phyloP scores from a whole-genome alignment of 1,140 invertebrate species.

The Drosophila neocordata region DNA sequence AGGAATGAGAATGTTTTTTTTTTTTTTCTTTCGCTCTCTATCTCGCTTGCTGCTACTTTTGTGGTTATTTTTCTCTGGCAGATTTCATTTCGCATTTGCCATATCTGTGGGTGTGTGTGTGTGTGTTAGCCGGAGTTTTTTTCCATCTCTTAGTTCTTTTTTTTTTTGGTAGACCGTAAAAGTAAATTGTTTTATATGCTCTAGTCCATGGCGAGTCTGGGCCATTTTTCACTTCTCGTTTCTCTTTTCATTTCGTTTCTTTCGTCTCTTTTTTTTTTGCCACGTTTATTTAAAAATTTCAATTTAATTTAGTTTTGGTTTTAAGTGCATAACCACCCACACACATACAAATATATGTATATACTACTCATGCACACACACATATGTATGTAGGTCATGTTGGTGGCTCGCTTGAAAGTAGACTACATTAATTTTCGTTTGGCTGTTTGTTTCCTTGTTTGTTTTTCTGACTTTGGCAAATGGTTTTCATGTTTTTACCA shows the following conservation, averaged over 20 bases:
- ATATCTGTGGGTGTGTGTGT: constrained; percentile 9
- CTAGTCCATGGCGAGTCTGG: constrained; percentile 35
- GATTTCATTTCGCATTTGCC: constrained; percentile 73
- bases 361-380: too few relatives aligned
- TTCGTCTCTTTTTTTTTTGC: constrained; percentile 29
- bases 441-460: constrained; percentile 25
- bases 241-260: constrained; percentile 5
- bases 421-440: constrained; percentile 79
- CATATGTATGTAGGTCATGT: constrained; percentile 63
- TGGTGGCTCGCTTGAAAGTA: constrained; percentile 61
- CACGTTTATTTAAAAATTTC: constrained; percentile 76
- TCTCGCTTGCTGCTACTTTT: constrained; percentile 28
- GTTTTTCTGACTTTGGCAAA: constrained; percentile 67
- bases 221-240: constrained; percentile 62
- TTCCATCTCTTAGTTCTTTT: constrained; percentile 8
- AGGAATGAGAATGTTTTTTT: constrained; percentile 38
- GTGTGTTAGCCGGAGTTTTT: constrained; percentile 13
- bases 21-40: background rate
- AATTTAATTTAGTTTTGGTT: constrained; percentile 81
- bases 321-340: constrained; percentile 56
- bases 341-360: constrained; percentile 36
- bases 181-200: constrained; percentile 77
- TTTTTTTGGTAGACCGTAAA: constrained; percentile 39
- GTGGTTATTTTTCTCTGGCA: constrained; percentile 71
- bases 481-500: constrained; percentile 51